Base-by-base conservation (phyloP, 2,888 invertebrate genomes). In the Bombylius discolor region DNA sequence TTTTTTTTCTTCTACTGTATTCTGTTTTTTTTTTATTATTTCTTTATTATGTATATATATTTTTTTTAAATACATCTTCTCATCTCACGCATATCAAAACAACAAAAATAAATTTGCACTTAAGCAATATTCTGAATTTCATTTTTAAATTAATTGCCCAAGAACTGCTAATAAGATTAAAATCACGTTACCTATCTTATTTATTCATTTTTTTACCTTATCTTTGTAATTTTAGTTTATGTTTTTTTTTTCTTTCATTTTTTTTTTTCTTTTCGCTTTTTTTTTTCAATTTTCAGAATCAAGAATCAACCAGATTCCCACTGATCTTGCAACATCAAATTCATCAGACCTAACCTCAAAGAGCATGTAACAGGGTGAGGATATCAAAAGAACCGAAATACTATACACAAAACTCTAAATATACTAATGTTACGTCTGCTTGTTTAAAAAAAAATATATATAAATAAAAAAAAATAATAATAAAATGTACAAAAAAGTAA, bases 371-470 rank as follows among this genome's bases (percentile, higher is more conserved):
- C 5, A 9, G n/a, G 47, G 36, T 39, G 39, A 48, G 33, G 47
- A 53, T 59, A 57, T 59, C 59, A 59, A 59, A 59, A 53, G 57
- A 52, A 59, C 59, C 59, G 59, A 57, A 59, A 39, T 55, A 23
- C 23, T 23, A 23, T 3, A 23, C 23, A 23, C 23, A 53, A 23
- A 23, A 23, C 23, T 23, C 23, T 23, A 23, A 23, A 23, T 23
- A 23, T 23, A 23, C 23, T 23, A 23, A 23, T 23, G 23, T 23
- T 23, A 23, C 23, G 23, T 23, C 23, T 23, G 23, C 23, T 23
- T 23, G 23, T 23, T 23, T 23, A 23, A 23, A 23, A 23, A 23
- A 1, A 42, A 42, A 42, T 42, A 4, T 11, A 11, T 42, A 42
- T 42, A 11, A 36, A 36, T 8, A 36, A 36, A 36, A 36, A 36